Conservation (phyloP, 1,140 invertebrate species). For the Lucilia sericata region DNA sequence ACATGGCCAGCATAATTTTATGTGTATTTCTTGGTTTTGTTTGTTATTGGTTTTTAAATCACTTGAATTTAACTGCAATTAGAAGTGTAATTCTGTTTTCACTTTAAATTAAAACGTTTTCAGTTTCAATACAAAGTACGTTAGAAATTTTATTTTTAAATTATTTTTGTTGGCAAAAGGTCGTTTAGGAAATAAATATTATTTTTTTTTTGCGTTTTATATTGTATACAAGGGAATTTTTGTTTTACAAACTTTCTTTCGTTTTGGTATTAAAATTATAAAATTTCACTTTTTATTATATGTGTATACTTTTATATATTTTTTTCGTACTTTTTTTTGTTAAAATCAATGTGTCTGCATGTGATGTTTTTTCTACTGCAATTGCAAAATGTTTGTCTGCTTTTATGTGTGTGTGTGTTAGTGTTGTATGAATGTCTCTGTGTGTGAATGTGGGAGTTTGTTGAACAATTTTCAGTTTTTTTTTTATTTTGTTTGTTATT, state of each 20-base stretch:
- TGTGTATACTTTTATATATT: no score
- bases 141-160: no score
- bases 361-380: slow-evolving; percentile 36
- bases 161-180: no score
- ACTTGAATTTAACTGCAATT: not conserved
- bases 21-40: slow-evolving; percentile 31
- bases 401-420: no score
- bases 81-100: no score
- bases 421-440: no score
- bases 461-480: slow-evolving; percentile 7
- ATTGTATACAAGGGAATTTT: not conserved
- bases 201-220: no score
- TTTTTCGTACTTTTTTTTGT: not conserved
- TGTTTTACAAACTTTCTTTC: not conserved
- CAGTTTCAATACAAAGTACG: no score
- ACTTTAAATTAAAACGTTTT: no score
- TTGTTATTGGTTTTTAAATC: not conserved
- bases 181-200: no score
- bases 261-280: not conserved
- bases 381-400: not conserved
- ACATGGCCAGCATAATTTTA: slow-evolving; percentile 68
- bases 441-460: not conserved
- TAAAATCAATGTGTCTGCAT: slow-evolving; percentile 20
- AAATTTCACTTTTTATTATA: slow-evolving; percentile 14
- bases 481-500: slow-evolving; percentile 40